A percentile compares a stretch with the other conserved stretches of the same genome.
Conservation (phyloP, 2,113 vertebrate species). For the Nycticryphes semicollaris region DNA sequence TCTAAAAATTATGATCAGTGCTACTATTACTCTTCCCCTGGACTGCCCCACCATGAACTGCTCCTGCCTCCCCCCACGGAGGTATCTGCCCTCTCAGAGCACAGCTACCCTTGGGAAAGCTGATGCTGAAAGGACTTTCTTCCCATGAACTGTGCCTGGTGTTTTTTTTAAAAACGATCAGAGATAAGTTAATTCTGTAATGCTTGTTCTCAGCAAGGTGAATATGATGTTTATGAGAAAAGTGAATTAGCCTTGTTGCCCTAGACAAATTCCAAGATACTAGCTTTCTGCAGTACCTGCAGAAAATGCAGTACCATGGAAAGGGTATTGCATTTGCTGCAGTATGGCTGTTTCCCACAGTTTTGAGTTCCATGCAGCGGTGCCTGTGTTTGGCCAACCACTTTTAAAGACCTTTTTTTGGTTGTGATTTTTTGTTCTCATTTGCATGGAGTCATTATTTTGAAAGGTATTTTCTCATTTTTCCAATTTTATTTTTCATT, state of each 20-base stretch:
- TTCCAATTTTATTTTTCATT: background rate
- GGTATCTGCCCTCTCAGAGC: background rate
- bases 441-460: background rate
- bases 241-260: background rate
- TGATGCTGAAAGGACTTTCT: background rate
- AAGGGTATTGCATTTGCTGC: background rate
- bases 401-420: background rate
- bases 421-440: background rate
- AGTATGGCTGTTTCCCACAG: background rate
- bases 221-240: background rate
- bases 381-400: background rate
- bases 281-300: background rate
- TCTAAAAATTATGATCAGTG: background rate
- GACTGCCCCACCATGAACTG: background rate
- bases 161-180: background rate
- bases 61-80: background rate
- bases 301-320: background rate
- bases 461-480: background rate
- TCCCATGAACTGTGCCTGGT: background rate
- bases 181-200: background rate
- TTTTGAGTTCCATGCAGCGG: background rate
- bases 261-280: background rate
- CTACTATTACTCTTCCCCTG: background rate
- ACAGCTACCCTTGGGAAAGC: background rate
- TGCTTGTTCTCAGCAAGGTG: background rate